Evolutionary conservation across 2,113 vertebrate species (phyloP).

Genomic region (Struthio camelus): DNA sequence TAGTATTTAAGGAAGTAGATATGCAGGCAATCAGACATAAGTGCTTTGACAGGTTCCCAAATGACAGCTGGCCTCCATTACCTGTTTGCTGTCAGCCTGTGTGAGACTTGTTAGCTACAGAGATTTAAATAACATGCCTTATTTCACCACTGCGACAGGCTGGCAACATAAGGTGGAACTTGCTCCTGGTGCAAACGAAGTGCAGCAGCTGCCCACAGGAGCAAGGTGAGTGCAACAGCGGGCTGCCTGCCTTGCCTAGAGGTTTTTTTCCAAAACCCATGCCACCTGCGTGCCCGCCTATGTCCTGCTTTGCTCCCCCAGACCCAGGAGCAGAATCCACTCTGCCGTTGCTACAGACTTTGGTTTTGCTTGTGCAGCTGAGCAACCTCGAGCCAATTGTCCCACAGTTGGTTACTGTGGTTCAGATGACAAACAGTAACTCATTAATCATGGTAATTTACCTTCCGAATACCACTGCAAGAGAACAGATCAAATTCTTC

Average conservation of each 20-base stretch:
- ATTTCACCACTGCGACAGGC: not conserved
- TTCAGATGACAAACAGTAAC: not conserved
- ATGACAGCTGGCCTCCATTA: not conserved
- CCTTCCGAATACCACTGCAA: not conserved
- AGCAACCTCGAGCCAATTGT: accelerated
- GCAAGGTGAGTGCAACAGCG: accelerated
- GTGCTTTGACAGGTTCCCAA: not conserved
- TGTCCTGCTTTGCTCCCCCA: not conserved
- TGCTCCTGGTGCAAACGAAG: accelerated
- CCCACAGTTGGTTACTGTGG: accelerated
- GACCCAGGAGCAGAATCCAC: not conserved
- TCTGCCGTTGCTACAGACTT: not conserved
- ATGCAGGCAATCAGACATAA: not conserved
- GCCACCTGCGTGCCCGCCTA: not conserved
- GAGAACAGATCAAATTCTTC: not conserved
- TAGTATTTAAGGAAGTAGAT: not conserved
- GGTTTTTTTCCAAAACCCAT: not conserved
- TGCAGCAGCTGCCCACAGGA: accelerated
- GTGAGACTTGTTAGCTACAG: not conserved
- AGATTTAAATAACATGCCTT: not conserved
- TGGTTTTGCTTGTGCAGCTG: not conserved
- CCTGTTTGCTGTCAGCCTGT: not conserved
- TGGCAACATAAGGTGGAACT: not conserved
- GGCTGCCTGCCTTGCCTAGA: not conserved
- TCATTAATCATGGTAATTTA: not conserved